Base-by-base conservation (phyloP, 2,113 vertebrate species). In the Bos indicus region DNA sequence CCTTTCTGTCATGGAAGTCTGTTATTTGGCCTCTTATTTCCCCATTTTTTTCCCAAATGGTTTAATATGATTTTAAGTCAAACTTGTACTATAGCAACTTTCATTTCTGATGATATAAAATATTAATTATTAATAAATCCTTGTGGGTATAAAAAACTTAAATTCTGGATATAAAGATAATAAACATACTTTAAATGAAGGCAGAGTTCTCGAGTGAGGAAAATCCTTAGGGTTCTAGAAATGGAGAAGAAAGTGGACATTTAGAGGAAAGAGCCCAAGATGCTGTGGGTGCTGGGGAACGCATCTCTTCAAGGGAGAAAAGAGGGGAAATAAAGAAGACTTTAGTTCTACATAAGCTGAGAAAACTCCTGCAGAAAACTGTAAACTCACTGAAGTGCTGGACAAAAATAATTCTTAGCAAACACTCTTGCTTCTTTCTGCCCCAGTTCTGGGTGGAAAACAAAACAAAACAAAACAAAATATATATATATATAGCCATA, bases 281-380 rank as follows among this genome's bases (percentile, higher is more conserved):
- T n/a, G 30, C 4, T 8, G 2, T 12, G 13, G 16, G 3, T 57
- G 6, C 2, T 6, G 6, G 36, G 16, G 8, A n/a, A 46, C 1
- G 26, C 10, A 54, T n/a, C 67, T 91, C 28, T 51, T 52, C 43
- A 2, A 15, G 36, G 5, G 52, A 83, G 25, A 36, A 83, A 6
- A 3, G 26, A 48, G 30, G 56, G n/a, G n/a, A 11, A 62, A 62
- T 46, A 82, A 9, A 40, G 28, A n/a, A 26, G 28, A 30, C 2
- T 48, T 77, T 8, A 13, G 59, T 36, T 21, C 52, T 14, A 26
- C 0, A 4, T 9, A 8, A 57, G 26, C 4, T 4, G 16, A n/a
- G 33, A 48, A 26, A 46, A 59, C 26, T 11, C 40, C 62, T 91
- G n/a, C 62, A 74, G 43, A 93, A 81, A 52, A 36, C 21, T 15